These are phyloP conservation scores for Epinotia bilunana DNA, from an alignment of 2,888 invertebrate species.

Conservation along the genomic window DNA sequence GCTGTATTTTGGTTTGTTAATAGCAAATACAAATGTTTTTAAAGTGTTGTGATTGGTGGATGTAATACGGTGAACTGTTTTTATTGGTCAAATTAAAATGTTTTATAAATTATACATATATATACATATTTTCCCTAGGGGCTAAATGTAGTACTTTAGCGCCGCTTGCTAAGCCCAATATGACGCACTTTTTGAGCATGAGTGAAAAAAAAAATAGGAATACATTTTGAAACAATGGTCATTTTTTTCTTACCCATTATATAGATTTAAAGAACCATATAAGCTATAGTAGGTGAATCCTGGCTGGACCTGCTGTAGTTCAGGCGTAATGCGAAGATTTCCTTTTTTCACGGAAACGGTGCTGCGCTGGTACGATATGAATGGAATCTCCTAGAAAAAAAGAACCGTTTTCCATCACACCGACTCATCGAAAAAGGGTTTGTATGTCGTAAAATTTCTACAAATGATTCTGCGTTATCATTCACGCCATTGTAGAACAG, in stretches of 20 bases:
- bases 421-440: background rate
- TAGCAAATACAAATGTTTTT: no score
- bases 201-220: no score
- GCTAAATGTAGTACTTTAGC: no score
- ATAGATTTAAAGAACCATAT: constrained; percentile 46
- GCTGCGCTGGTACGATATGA: constrained; percentile 51
- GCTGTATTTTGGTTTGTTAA: no score
- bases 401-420: background rate
- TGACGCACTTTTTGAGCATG: no score
- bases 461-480: background rate
- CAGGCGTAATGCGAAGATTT: constrained; percentile 49
- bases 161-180: no score
- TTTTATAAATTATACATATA: no score
- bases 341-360: constrained; percentile 46
- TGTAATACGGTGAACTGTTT: no score
- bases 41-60: no score
- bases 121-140: no score
- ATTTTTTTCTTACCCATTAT: constrained; percentile 46
- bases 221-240: background rate
- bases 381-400: constrained; percentile 51
- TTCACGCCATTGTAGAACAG: background rate
- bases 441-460: background rate
- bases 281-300: constrained; percentile 50
- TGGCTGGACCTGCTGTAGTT: constrained; percentile 48
- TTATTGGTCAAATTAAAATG: no score